Evolutionary conservation across 53 echinoderm and acorn worm genomes (phyloP).

Genomic region (Paracentrotus lividus): DNA sequence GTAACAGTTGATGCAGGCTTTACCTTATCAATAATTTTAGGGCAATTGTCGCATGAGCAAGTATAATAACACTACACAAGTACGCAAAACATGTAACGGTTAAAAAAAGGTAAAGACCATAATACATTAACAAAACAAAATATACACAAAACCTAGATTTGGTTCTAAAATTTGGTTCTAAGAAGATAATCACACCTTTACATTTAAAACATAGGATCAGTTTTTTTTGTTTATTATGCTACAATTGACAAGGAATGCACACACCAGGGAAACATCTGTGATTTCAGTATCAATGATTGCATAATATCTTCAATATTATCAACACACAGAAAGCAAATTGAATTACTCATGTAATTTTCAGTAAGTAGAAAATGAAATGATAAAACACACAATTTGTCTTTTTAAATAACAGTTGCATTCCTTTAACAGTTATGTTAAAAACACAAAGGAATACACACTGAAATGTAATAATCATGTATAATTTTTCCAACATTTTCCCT

Average conservation of each 20-base stretch:
- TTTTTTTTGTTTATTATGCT: neutral
- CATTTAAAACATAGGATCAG: neutral
- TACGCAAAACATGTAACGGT: too few relatives aligned
- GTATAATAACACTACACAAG: too few relatives aligned
- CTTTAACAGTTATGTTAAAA: neutral
- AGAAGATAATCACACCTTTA: neutral
- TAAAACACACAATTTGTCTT: too few relatives aligned
- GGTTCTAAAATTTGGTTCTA: neutral
- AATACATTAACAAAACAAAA: neutral
- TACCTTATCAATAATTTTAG: too few relatives aligned
- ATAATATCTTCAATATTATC: neutral
- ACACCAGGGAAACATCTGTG: neutral
- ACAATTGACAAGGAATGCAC: neutral
- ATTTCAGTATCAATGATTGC: constrained; percentile 36
- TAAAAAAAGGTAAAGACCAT: too few relatives aligned
- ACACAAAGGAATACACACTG: neutral
- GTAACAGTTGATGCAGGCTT: too few relatives aligned
- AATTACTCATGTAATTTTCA: constrained; percentile 14
- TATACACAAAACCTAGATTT: neutral
- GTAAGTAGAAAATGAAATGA: constrained; percentile 4
- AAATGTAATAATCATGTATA: neutral
- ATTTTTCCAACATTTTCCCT: neutral
- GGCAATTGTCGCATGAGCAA: too few relatives aligned
- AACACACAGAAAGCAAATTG: neutral
- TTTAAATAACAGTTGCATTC: neutral